Percentiles rank a stretch among this genome's conserved stretches.
phyloP scores from a whole-genome alignment of 2,797 vertebrate genomes.

The Borostomias antarcticus region DNA sequence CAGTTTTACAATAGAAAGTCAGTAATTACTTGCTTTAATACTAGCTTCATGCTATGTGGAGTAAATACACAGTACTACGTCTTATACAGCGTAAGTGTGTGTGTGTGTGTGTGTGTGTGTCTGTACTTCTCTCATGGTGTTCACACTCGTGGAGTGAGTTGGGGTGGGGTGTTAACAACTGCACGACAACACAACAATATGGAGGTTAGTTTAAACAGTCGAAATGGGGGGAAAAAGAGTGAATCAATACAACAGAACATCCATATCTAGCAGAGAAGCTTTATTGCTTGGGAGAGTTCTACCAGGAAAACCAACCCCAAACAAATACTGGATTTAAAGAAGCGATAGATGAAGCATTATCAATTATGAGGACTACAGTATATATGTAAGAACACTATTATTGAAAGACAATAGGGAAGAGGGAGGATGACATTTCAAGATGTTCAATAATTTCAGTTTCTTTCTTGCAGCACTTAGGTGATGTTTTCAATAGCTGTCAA shows the following conservation, averaged over 20 bases:
- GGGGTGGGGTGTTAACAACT: background rate
- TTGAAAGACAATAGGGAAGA: no score
- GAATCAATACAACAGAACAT: constrained; percentile 52
- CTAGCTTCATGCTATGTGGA: no score
- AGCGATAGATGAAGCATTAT: constrained; percentile 6
- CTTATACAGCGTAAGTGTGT: no score
- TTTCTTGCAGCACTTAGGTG: background rate
- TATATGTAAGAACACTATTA: background rate
- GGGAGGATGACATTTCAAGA: no score
- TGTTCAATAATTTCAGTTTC: background rate
- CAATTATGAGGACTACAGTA: background rate
- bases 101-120: no score
- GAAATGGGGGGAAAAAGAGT: constrained; percentile 39
- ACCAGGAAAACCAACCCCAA: constrained; percentile 18
- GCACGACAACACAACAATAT: background rate
- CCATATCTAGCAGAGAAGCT: constrained; percentile 37
- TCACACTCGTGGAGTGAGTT: background rate
- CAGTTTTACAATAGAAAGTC: no score
- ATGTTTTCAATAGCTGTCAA: no score
- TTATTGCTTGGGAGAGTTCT: constrained; percentile 49
- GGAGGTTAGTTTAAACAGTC: constrained; percentile 17
- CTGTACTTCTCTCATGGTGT: background rate
- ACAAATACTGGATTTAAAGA: constrained; percentile 50
- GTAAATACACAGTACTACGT: no score
- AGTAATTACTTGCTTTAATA: no score